Conservation (phyloP, 2,888 invertebrate genomes). For the Polyommatus iphigenia region DNA sequence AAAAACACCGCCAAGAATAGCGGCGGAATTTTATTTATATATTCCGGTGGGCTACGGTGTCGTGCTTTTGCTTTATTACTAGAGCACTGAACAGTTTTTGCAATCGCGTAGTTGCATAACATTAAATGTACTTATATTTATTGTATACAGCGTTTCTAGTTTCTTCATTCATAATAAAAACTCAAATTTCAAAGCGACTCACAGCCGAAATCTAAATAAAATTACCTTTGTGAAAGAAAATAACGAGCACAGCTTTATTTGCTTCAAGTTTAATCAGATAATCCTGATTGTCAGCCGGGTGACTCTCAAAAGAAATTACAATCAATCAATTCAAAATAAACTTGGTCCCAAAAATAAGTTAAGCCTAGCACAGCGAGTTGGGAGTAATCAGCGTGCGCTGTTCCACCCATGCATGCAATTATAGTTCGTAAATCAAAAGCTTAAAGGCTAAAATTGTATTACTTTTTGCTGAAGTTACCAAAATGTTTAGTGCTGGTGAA, state of each 20-base stretch:
- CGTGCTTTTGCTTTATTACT: conserved; percentile 12
- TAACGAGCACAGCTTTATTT: conserved; percentile 5
- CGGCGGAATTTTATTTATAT: conserved; percentile 22
- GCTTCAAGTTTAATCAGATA: conserved; percentile 23
- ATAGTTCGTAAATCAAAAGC: conserved; percentile 27
- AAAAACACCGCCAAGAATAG: conserved; percentile 25
- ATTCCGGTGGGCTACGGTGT: not conserved
- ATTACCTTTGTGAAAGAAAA: conserved; percentile 7
- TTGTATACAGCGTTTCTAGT: not conserved
- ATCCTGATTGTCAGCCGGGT: conserved; percentile 28
- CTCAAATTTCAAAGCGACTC: not conserved
- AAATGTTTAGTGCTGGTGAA: conserved; percentile 15
- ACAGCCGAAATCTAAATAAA: not conserved
- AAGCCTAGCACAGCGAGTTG: conserved; percentile 46
- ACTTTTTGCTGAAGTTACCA: conserved; percentile 20
- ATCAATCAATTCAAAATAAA: conserved; percentile 45
- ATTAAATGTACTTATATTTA: not conserved
- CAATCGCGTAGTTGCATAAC: not conserved
- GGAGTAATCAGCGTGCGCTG: conserved; percentile 51
- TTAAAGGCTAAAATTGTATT: conserved; percentile 26
- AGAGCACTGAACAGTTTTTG: conserved; percentile 2
- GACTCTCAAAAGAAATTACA: conserved; percentile 37
- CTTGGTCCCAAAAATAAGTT: conserved; percentile 49
- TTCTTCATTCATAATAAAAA: not conserved
- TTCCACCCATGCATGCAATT: conserved; percentile 18